Evolutionary conservation across 2,113 vertebrate genomes (phyloP).

Genomic region (Poecile atricapillus): DNA sequence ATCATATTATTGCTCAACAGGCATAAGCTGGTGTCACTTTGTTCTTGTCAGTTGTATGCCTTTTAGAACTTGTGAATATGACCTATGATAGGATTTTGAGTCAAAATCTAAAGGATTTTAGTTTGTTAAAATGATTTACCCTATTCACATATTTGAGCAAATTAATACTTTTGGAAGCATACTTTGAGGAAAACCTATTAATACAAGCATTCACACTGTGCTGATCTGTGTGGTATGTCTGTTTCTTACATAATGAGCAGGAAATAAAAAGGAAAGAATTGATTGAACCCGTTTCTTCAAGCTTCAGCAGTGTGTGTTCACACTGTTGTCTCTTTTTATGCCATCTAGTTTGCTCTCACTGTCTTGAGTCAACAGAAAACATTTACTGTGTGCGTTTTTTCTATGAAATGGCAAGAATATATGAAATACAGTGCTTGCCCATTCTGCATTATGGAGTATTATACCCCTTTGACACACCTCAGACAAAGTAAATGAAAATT

Average conservation of each 20-base stretch:
- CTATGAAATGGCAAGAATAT: background rate
- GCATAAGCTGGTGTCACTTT: background rate
- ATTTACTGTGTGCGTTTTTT: background rate
- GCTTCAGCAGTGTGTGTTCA: background rate
- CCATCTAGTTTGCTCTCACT: background rate
- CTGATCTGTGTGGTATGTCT: background rate
- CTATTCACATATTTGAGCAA: background rate
- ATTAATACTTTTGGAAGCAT: background rate
- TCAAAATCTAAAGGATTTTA: background rate
- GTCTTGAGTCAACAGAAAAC: background rate
- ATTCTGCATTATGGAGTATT: background rate
- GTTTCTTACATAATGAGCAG: background rate
- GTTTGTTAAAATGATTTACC: background rate
- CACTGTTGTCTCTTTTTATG: background rate
- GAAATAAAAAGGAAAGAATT: background rate
- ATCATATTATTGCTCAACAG: background rate
- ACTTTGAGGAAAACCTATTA: background rate
- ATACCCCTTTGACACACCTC: background rate
- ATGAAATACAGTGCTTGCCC: background rate
- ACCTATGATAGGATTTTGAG: background rate
- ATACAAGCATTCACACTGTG: background rate
- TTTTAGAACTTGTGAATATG: background rate
- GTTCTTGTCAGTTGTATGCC: background rate
- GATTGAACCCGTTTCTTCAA: background rate
- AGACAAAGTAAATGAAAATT: constrained; percentile 21